Evolutionary conservation across 1,140 invertebrate species (phyloP), one percentile per base, ranked within the genome.

Genomic region (Marisa cornuarietis): DNA sequence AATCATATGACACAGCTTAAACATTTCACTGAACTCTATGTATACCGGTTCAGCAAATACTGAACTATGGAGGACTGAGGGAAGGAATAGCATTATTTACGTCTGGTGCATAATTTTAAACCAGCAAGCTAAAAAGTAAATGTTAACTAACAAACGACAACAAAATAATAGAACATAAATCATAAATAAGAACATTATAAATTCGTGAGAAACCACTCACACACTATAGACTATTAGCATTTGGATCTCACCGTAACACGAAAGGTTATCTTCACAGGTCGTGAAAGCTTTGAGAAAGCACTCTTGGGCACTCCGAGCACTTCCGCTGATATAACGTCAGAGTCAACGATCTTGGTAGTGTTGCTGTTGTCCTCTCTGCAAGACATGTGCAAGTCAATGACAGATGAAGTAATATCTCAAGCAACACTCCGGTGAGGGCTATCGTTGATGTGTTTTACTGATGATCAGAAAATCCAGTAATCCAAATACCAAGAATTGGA

Each of bases 241-340:
- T 52, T 51, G 14, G 4, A 54, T 31, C 71, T 79, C 76, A 86
- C 85, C 80, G 81, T 78, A 11, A 84, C 31, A 65, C 72, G 65
- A 77, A 85, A 84, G 1, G 82, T 72, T 18, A 86, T 72, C 20
- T 79, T 65, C 16, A 85, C 82, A 16, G 84, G 84, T n/a, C 81
- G 58, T 8, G 16, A 10, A 0, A 86, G 62, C 5, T 79, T 24
- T 62, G 80, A 49, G 66, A 83, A 84, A 9, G 62, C 49, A 5
- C n/a, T 65, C 51, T 80, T 72, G 2, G 82, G 78, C 6, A 83
- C 49, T 22, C 79, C 81, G 6, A 86, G 61, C 14, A 86, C 74
- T 58, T 79, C 79, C 14, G 65, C 77, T 3, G 84, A 84, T 16
- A 86, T 51, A 20, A 86, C 76, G 65, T 86, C 85, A 54, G 84